Percentiles rank a stretch among this genome's conserved stretches.
phyloP scores from a whole-genome alignment of 2,888 invertebrate species.

The Scrobipalpa atriplicella region DNA sequence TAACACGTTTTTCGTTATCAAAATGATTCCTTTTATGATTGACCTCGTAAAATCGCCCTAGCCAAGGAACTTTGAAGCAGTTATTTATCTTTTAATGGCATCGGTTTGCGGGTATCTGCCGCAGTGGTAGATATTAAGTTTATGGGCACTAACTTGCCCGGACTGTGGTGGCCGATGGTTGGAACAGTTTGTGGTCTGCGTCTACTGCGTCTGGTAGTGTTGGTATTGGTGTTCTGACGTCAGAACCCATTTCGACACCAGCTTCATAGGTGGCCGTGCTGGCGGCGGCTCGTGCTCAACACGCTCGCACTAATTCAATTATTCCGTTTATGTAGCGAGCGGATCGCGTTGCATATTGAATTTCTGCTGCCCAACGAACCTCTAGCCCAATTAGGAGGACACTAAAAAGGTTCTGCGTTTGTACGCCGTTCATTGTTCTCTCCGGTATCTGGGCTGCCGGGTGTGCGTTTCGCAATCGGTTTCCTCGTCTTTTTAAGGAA shows the following conservation, averaged over 20 bases:
- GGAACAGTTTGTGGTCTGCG: slow-evolving; percentile 36
- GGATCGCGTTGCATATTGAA: slow-evolving; percentile 77
- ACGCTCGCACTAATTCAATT: slow-evolving; percentile 74
- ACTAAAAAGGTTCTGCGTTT: slow-evolving; percentile 74
- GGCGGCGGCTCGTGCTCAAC: slow-evolving; percentile 56
- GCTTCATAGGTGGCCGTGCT: slow-evolving; percentile 55
- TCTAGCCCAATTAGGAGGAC: slow-evolving; percentile 75
- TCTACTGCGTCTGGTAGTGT: slow-evolving; percentile 26
- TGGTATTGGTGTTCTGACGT: slow-evolving; percentile 30
- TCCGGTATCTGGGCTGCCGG: slow-evolving; percentile 68
- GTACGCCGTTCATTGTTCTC: slow-evolving; percentile 76
- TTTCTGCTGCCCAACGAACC: slow-evolving; percentile 65
- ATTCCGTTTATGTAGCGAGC: slow-evolving; percentile 74
- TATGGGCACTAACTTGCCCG: slow-evolving; percentile 39
- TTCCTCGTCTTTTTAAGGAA: slow-evolving; percentile 78
- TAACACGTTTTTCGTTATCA: slow-evolving; percentile 38
- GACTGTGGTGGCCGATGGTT: slow-evolving; percentile 33
- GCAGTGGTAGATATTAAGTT: slow-evolving; percentile 34
- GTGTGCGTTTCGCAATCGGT: slow-evolving; percentile 68
- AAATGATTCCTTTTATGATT: slow-evolving; percentile 42
- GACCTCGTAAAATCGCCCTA: slow-evolving; percentile 38
- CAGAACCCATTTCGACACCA: slow-evolving; percentile 41
- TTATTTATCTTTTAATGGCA: slow-evolving; percentile 32
- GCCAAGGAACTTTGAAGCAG: slow-evolving; percentile 30
- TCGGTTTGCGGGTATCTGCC: slow-evolving; percentile 31